Evolutionary conservation across 2,888 invertebrate species (phyloP).

Genomic region (Cenopis cana): DNA sequence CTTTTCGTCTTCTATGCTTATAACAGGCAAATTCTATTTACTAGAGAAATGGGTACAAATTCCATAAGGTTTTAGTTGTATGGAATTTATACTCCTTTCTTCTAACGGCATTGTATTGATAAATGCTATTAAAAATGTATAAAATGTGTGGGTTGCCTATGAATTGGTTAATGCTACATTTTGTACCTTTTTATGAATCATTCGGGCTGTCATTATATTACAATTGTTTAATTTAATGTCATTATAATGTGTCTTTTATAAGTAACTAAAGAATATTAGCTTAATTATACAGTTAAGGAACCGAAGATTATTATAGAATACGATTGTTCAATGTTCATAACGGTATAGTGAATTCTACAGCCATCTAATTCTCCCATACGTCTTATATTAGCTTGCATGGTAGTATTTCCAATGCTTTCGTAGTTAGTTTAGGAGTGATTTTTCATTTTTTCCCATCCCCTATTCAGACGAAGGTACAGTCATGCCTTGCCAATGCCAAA

Average conservation of each 20-base stretch:
- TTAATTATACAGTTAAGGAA: background rate
- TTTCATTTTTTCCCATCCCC: conserved; percentile 55
- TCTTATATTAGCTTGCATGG: conserved; percentile 68
- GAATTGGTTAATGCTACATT: background rate
- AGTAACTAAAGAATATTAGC: conserved; percentile 7
- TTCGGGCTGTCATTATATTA: background rate
- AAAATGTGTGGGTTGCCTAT: background rate
- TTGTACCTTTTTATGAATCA: background rate
- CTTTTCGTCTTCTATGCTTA: conserved; percentile 3
- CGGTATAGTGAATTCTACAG: conserved; percentile 75
- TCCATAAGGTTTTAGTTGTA: background rate
- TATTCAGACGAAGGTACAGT: conserved; percentile 73
- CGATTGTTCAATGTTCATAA: conserved; percentile 2
- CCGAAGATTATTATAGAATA: background rate
- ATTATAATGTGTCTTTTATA: background rate
- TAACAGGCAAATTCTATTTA: background rate
- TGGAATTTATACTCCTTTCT: background rate
- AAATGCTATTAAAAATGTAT: background rate
- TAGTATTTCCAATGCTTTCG: conserved; percentile 66
- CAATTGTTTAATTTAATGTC: background rate
- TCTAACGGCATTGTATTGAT: background rate
- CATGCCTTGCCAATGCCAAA: conserved; percentile 9
- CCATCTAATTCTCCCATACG: conserved; percentile 68
- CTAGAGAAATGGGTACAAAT: background rate
- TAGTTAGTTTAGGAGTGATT: conserved; percentile 52